phyloP scores from a whole-genome alignment of 2,797 vertebrate genomes.

The Pteropus rufus region DNA sequence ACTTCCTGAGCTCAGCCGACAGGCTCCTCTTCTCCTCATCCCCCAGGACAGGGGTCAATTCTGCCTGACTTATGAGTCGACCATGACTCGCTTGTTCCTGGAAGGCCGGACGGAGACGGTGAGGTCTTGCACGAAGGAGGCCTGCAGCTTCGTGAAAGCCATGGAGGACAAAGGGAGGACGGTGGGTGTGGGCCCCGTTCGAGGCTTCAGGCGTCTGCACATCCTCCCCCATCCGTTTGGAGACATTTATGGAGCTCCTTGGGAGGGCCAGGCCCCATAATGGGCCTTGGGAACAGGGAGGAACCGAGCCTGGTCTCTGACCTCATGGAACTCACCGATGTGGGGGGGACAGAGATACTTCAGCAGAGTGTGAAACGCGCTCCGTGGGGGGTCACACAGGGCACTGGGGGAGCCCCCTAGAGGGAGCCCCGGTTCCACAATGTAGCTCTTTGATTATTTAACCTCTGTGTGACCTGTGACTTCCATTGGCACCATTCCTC shows the following conservation, averaged over 20 bases:
- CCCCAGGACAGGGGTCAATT: slow-evolving; percentile 88
- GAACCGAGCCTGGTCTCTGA: neutral
- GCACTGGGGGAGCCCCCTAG: neutral
- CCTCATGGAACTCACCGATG: neutral
- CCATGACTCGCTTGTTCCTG: slow-evolving; percentile 92
- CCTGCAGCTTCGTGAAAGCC: slow-evolving; percentile 87
- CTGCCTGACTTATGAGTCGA: slow-evolving; percentile 92
- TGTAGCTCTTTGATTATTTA: neutral
- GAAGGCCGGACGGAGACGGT: slow-evolving; percentile 94
- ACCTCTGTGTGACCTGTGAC: neutral
- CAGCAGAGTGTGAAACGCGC: neutral
- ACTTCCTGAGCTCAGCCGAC: neutral
- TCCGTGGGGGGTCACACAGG: neutral
- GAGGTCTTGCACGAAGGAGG: slow-evolving; percentile 88
- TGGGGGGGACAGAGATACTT: neutral
- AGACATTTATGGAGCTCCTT: neutral
- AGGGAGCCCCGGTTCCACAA: neutral
- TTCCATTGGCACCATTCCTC: neutral
- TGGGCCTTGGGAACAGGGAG: neutral
- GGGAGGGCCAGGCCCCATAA: neutral
- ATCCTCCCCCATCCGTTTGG: neutral
- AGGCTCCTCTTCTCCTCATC: neutral
- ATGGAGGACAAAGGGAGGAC: slow-evolving; percentile 77
- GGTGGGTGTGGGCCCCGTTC: slow-evolving; percentile 44
- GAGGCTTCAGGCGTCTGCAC: neutral